Percentiles rank a stretch among this genome's conserved stretches.
phyloP scores from a whole-genome alignment of 2,113 vertebrate species.

The Gopherus flavomarginatus region DNA sequence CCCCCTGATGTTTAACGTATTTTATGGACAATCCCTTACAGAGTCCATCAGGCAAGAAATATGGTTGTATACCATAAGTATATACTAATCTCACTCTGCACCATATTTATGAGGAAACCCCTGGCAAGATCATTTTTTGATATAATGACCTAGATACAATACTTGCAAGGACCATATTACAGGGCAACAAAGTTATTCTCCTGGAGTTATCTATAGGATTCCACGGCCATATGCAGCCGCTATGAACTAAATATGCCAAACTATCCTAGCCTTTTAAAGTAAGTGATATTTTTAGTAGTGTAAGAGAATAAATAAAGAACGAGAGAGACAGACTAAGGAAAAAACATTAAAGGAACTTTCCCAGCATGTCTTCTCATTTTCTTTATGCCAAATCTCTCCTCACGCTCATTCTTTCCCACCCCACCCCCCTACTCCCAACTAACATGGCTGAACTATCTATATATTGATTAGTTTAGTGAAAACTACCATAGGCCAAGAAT shows the following conservation, averaged over 20 bases:
- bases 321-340: not conserved
- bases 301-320: constrained; percentile 8
- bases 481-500: constrained; percentile 26
- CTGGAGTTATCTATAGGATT: constrained; percentile 17
- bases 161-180: not conserved
- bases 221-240: constrained; percentile 14
- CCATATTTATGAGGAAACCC: constrained; percentile 19
- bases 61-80: constrained; percentile 45
- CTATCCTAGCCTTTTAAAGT: not conserved
- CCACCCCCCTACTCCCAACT: not conserved
- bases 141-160: constrained; percentile 47
- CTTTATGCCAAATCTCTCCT: constrained; percentile 16
- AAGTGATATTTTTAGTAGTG: constrained; percentile 7
- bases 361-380: not conserved
- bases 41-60: constrained; percentile 51
- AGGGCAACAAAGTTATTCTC: constrained; percentile 25
- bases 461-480: constrained; percentile 18
- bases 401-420: not conserved
- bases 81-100: constrained; percentile 4
- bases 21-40: not conserved
- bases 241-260: constrained; percentile 27
- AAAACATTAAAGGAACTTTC: constrained; percentile 28
- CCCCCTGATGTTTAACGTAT: not conserved
- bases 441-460: constrained; percentile 27
- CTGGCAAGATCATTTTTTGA: constrained; percentile 27